Base-by-base conservation (phyloP, 2,888 invertebrate species). In the Lasioglossum villosulum region DNA sequence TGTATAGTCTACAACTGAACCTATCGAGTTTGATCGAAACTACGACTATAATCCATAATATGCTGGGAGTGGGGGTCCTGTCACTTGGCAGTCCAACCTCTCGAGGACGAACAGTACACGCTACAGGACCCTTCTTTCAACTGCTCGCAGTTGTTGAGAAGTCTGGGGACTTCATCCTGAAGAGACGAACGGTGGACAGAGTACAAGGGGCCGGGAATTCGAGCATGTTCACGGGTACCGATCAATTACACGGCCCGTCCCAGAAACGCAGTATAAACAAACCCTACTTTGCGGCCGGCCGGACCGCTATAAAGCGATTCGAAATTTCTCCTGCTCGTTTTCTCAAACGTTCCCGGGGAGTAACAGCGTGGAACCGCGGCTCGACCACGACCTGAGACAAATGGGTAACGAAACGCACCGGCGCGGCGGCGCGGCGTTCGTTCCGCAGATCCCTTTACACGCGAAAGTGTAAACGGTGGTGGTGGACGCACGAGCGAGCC, bases 381-480 rank as follows among this genome's bases (percentile, higher is more conserved):
- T 80, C 89, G 89, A 92, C 90, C 92, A 88, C 92, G 92, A 92
- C 91, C 92, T 91, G 92, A 92, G 92, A 91, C 91, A 93, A 93
- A 92, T 92, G 78, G 90, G 87, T 89, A 90, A 90, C 89, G 86
- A 88, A 89, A 90, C 89, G 92, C 89, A 84, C 87, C 75, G 80
- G n/a, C 84, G n/a, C n/a, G n/a, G n/a, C 34, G 78, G 88, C 84
- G 80, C 81, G 80, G 78, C 81, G 80, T 80, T 86, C 71, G 63
- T 72, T 27, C 45, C 76, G 19, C 83, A 84, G 84, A 78, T 83
- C 86, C 88, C 80, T 78, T 89, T 89, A 84, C 90, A 90, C 90
- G 92, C 90, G 90, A 90, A 91, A 92, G 92, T 91, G 92, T 92
- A 92, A 93, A 92, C 92, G 93, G 89, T 90, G 92, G 91, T 92